Evolutionary conservation across 2,888 invertebrate species (phyloP), one percentile per base, ranked within the genome.

Genomic region (Oligia fasciuncula): DNA sequence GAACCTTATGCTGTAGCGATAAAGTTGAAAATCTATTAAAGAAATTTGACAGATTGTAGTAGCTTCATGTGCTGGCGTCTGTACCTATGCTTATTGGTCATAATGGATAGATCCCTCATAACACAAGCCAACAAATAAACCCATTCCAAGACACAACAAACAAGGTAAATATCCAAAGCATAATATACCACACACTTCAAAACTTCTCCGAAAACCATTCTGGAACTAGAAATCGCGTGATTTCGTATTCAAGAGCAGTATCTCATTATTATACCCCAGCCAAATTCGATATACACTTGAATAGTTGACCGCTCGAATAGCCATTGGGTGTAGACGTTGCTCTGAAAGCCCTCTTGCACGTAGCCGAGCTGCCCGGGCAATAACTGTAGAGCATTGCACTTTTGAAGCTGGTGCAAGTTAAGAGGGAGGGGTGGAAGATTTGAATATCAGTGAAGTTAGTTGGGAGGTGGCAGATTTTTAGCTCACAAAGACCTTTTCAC

Each of bases 341-440:
- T 86, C 82, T 89, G 79, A 88, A 89, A 89, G 88, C 89, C 87
- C 88, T 91, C 89, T 87, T 49, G 86, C 85, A 86, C 83, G 87
- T 84, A 80, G 90, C 74, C 87, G 90, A 88, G 87, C 84, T 90
- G 85, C 65, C 88, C 87, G 85, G 84, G 68, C 80, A 88, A 86
- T 88, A 87, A 87, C 80, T 89, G 89, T 86, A 86, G 92, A 91
- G 89, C 92, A 85, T 91, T 93, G 93, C 92, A 91, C 93, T 93
- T 88, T 86, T 72, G 65, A 35, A 19, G 29, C 11, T 78, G 84
- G 88, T 69, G 1, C 75, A 90, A 91, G 87, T 51, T 35, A 82
- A 40, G 66, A 85, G 76, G 2, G 46, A 66, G 4, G 4, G 19
- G 23, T 1, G 4, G 43, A 29, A 43, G 13, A 60, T 51, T 40